Percentiles rank a stretch among this genome's conserved stretches.
Conservation (phyloP, 1,140 invertebrate genomes). For the Chymomyza costata region DNA sequence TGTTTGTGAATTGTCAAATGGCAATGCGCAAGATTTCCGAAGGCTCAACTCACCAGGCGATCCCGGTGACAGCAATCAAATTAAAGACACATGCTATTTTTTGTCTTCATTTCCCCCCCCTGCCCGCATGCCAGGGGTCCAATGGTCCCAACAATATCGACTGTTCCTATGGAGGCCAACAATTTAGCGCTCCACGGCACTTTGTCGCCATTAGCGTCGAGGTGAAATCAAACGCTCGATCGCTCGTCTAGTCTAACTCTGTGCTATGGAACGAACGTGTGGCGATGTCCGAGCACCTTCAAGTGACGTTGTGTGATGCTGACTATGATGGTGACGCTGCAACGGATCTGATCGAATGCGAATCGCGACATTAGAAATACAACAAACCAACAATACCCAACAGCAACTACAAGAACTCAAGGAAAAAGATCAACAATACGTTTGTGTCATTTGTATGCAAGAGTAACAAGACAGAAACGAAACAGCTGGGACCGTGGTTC, state of each 20-base stretch:
- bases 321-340: conserved; percentile 22
- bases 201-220: conserved; percentile 74
- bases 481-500: conserved; percentile 46
- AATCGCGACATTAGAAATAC: conserved; percentile 61
- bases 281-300: background rate
- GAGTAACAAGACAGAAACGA: conserved; percentile 62
- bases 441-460: conserved; percentile 73
- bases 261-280: background rate
- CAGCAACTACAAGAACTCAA: conserved; percentile 4
- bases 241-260: conserved; percentile 14
- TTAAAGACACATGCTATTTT: background rate
- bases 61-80: too few relatives aligned
- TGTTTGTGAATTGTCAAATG: conserved; percentile 1
- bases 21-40: background rate
- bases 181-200: conserved; percentile 70
- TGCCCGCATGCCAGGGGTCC: too few relatives aligned
- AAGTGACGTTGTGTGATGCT: conserved; percentile 9
- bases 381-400: conserved; percentile 20
- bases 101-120: too few relatives aligned
- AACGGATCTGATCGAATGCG: conserved; percentile 57
- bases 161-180: conserved; percentile 3
- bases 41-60: background rate
- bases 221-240: conserved; percentile 57
- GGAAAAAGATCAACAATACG: conserved; percentile 45
- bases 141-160: too few relatives aligned